Percentiles rank a stretch among this genome's conserved stretches.
These are phyloP conservation scores for Catagonus wagneri DNA, from an alignment of 2,113 vertebrate genomes.

Conservation along the genomic window DNA sequence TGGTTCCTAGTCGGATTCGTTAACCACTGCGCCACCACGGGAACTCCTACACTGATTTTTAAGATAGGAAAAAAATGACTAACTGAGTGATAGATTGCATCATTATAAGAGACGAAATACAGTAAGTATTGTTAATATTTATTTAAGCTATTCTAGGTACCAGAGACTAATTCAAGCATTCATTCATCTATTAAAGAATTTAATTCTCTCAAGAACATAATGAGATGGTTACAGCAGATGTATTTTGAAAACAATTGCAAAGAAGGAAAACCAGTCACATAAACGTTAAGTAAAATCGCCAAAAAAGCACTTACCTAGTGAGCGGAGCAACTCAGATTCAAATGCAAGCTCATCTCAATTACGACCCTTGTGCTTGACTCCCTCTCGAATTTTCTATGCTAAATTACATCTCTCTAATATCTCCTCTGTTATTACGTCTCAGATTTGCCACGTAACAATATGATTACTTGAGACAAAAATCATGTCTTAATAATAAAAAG, in stretches of 20 bases:
- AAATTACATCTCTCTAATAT: neutral
- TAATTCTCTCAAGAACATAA: neutral
- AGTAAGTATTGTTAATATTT: neutral
- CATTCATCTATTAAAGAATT: neutral
- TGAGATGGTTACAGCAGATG: neutral
- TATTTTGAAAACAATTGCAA: neutral
- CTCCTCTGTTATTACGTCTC: neutral
- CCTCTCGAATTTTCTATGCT: neutral
- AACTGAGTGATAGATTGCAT: neutral
- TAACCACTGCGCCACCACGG: too few species aligned
- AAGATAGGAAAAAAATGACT: neutral
- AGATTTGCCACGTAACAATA: neutral
- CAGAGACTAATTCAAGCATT: neutral
- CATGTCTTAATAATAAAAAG: neutral
- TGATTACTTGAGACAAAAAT: neutral
- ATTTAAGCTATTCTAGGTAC: neutral
- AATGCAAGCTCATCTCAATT: neutral
- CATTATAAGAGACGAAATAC: neutral
- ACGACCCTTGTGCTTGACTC: neutral
- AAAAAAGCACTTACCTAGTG: neutral
- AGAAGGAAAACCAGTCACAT: neutral
- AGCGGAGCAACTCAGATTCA: neutral
- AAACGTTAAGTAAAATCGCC: neutral
- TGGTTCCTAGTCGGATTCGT: too few species aligned
- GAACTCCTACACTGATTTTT: neutral